These are phyloP conservation scores for Gasterosteus nipponicus DNA, from an alignment of 2,113 vertebrate genomes.

Conservation along the genomic window DNA sequence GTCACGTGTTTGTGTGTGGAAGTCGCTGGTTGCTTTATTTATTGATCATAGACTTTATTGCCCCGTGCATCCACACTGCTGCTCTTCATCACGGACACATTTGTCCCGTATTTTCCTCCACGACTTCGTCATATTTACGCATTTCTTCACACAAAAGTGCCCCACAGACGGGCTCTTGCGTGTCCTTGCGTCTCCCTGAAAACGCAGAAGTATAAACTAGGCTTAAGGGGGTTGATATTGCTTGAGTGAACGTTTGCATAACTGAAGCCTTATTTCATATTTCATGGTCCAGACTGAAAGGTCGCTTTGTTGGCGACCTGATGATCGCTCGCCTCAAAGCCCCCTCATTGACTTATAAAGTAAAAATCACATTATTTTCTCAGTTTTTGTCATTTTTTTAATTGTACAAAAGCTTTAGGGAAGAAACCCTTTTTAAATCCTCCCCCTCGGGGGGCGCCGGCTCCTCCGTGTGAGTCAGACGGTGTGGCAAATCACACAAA, in stretches of 20 bases:
- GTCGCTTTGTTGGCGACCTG: conserved; percentile 74
- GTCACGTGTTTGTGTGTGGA: no score
- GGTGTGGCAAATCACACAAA: conserved; percentile 87
- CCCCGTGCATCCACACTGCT: no score
- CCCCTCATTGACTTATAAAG: conserved; percentile 93
- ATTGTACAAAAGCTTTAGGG: conserved; percentile 99
- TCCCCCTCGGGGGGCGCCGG: conserved; percentile 52
- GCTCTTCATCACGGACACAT: no score
- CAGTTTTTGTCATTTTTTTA: conserved; percentile 52
- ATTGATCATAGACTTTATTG: no score
- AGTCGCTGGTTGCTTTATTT: no score
- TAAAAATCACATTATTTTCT: conserved; percentile 97
- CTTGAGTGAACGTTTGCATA: conserved; percentile 82
- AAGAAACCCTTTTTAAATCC: conserved; percentile 87
- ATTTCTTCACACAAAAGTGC: no score
- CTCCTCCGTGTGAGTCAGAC: conserved; percentile 75
- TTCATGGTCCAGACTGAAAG: conserved; percentile 92
- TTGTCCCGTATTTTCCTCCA: no score
- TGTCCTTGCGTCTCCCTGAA: no score
- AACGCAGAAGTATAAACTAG: no score
- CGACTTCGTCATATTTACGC: no score
- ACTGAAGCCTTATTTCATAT: conserved; percentile 87
- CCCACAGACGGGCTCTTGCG: no score
- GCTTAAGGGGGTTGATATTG: conserved; percentile 74
- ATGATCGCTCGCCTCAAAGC: conserved; percentile 92